Evolutionary conservation across 2,888 invertebrate species (phyloP).

Genomic region (Caenorhabditis parvicauda): DNA sequence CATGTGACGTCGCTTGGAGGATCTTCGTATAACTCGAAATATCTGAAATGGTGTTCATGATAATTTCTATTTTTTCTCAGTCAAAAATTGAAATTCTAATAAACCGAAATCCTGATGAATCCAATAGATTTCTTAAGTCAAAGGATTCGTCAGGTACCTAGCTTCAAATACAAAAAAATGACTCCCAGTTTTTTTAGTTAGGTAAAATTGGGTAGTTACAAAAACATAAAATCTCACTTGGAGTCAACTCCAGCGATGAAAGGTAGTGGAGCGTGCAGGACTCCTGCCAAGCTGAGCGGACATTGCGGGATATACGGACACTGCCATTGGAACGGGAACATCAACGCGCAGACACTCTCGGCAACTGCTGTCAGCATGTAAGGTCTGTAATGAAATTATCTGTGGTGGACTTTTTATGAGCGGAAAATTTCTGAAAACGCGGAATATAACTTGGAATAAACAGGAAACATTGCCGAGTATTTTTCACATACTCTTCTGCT

Average conservation of each 20-base stretch:
- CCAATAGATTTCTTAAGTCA: too few species aligned
- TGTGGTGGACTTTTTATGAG: background rate
- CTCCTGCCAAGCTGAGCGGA: constrained; percentile 87
- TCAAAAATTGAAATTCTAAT: too few species aligned
- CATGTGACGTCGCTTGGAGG: constrained; percentile 95
- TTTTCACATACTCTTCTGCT: too few species aligned
- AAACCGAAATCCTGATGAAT: too few species aligned
- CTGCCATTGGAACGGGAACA: constrained; percentile 99
- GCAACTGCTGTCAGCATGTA: constrained; percentile 83
- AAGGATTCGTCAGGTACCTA: too few species aligned
- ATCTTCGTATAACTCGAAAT: constrained; percentile 89
- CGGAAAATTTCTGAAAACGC: background rate
- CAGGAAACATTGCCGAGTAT: too few species aligned
- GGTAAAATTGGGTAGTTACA: too few species aligned
- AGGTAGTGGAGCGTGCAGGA: constrained; percentile 92
- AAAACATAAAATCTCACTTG: constrained; percentile 41
- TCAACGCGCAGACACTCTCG: constrained; percentile 84
- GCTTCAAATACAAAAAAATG: too few species aligned
- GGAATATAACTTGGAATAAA: too few species aligned
- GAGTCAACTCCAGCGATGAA: constrained; percentile 75
- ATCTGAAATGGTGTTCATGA: too few species aligned
- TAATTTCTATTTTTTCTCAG: too few species aligned
- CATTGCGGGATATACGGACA: constrained; percentile 98
- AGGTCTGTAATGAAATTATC: constrained; percentile 67
- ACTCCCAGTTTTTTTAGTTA: too few species aligned